Evolutionary conservation across 1,140 invertebrate species (phyloP).

Genomic region (Meloidogyne exigua): DNA sequence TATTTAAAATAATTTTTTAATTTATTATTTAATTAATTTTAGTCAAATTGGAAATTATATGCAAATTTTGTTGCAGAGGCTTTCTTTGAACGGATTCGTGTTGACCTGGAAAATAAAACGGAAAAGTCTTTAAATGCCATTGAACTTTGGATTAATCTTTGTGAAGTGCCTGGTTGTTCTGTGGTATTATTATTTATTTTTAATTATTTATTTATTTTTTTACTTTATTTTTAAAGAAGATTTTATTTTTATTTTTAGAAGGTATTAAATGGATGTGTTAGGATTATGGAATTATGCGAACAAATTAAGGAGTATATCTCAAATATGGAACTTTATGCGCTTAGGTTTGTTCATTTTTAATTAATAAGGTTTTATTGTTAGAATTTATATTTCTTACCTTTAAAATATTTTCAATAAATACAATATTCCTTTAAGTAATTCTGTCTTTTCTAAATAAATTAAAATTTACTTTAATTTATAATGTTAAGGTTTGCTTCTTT

Average conservation of each 20-base stretch:
- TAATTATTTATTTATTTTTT: constrained; percentile 6
- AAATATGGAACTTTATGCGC: constrained; percentile 53
- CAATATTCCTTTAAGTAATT: too few species aligned
- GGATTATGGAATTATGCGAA: constrained; percentile 54
- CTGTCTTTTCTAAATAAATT: too few species aligned
- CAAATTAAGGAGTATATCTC: constrained; percentile 53
- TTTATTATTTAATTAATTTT: not conserved
- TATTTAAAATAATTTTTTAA: not conserved
- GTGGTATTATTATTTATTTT: constrained; percentile 29
- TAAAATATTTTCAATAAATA: too few species aligned
- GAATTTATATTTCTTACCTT: too few species aligned
- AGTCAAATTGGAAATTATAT: constrained; percentile 43
- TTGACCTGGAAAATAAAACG: constrained; percentile 49
- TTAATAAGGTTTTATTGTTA: too few species aligned
- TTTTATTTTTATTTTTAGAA: constrained; percentile 40
- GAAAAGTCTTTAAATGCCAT: constrained; percentile 39
- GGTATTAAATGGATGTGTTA: constrained; percentile 45
- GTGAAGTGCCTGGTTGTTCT: constrained; percentile 35
- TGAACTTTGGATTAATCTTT: constrained; percentile 48
- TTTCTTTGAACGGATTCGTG: constrained; percentile 44
- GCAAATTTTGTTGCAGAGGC: constrained; percentile 54
- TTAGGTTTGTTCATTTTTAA: constrained; percentile 11
- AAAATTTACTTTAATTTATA: not conserved
- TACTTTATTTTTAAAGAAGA: not conserved
- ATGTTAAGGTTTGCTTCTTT: constrained; percentile 54